phyloP scores from a whole-genome alignment of 2,113 vertebrate species.

The Aspiorhynchus laticeps region DNA sequence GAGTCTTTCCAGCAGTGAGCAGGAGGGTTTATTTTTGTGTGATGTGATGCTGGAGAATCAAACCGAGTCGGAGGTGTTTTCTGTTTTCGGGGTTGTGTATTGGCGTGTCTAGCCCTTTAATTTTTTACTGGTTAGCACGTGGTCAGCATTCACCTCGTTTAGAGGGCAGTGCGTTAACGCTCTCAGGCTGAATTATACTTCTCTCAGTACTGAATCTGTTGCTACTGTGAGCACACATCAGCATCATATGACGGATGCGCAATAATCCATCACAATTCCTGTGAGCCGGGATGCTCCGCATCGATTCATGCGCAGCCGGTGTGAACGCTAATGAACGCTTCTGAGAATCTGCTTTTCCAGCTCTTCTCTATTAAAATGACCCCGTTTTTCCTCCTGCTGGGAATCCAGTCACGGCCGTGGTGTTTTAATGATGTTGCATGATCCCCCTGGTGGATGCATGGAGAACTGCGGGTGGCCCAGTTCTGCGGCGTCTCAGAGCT shows the following conservation, averaged over 20 bases:
- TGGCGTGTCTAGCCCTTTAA: not conserved
- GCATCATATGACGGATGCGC: not conserved
- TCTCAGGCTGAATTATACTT: not conserved
- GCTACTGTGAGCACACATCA: not conserved
- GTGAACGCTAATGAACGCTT: not conserved
- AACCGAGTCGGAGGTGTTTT: not conserved
- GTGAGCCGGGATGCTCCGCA: not conserved
- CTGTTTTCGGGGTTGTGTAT: not conserved
- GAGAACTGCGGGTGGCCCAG: not conserved
- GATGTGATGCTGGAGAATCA: not conserved
- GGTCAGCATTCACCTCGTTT: not conserved
- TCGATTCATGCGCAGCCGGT: not conserved
- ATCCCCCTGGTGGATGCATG: conserved; percentile 32
- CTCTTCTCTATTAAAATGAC: conserved; percentile 3
- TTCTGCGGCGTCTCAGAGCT: not conserved
- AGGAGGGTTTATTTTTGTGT: no score
- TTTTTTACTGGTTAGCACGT: not conserved
- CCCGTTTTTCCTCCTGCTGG: not conserved
- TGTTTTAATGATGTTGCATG: not conserved
- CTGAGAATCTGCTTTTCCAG: not conserved
- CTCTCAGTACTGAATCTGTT: not conserved
- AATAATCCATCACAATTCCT: not conserved
- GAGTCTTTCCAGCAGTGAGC: no score
- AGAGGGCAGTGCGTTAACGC: not conserved
- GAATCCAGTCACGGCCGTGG: not conserved